Conservation (phyloP, 2,797 vertebrate genomes). For the Podarcis lilfordi region DNA sequence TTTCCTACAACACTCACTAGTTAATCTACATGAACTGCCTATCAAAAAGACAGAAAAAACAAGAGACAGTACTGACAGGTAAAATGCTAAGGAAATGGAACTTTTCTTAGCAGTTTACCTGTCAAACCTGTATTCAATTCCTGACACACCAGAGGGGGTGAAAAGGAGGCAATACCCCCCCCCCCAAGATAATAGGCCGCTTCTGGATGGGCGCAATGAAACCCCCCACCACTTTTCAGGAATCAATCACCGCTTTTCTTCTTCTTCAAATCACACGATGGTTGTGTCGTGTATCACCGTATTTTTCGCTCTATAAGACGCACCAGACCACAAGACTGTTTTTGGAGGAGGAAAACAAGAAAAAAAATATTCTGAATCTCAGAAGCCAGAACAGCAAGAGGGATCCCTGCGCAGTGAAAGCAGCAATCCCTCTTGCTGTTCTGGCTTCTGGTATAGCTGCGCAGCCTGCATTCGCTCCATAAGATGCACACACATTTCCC, state of each 20-base stretch:
- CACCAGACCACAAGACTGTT: too few relatives aligned
- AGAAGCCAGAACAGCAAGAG: too few relatives aligned
- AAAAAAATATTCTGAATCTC: too few relatives aligned
- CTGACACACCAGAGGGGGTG: not conserved
- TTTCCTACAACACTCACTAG: not conserved
- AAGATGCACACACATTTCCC: too few relatives aligned
- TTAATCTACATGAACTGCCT: not conserved
- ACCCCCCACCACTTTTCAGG: not conserved
- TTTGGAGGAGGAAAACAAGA: too few relatives aligned
- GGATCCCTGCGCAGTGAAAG: too few relatives aligned
- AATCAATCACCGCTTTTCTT: too few relatives aligned
- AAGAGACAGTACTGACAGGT: not conserved
- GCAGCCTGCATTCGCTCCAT: too few relatives aligned
- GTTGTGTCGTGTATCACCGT: fast-evolving
- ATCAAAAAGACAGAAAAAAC: not conserved
- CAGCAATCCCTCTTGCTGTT: too few relatives aligned
- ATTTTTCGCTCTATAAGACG: too few relatives aligned
- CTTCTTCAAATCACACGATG: not conserved
- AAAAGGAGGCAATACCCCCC: not conserved
- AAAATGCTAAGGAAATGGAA: not conserved
- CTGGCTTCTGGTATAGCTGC: too few relatives aligned
- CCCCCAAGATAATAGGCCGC: not conserved
- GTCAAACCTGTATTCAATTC: not conserved
- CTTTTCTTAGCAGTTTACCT: not conserved
- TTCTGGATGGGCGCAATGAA: not conserved